Evolutionary conservation across 23 tunicate genomes (phyloP).

Genomic region (Corella eumyota): DNA sequence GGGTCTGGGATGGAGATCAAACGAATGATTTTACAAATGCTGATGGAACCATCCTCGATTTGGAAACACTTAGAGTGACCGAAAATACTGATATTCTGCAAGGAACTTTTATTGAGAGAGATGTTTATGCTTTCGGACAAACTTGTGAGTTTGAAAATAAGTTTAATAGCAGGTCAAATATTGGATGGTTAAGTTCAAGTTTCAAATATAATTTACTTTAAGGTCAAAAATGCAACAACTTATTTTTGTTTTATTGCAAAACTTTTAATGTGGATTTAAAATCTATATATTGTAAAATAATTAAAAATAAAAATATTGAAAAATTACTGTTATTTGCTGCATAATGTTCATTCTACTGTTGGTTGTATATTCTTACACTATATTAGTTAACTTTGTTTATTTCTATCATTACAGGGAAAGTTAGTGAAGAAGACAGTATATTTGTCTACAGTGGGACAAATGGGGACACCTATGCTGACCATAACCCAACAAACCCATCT

Average conservation of each 20-base stretch:
- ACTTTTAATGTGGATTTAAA: too few species aligned
- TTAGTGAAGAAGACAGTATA: background rate
- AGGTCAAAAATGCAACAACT: too few species aligned
- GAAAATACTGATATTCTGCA: slow-evolving; percentile 3
- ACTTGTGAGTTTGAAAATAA: background rate
- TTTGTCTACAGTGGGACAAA: background rate
- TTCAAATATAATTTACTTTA: too few species aligned
- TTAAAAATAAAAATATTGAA: too few species aligned
- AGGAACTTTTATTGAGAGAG: background rate
- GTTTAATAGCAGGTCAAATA: background rate
- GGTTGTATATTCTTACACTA: too few species aligned
- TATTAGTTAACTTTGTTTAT: too few species aligned
- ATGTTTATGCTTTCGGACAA: slow-evolving; percentile 3
- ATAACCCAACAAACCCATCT: slow-evolving; percentile 31
- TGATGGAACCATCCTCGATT: background rate
- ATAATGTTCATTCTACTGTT: too few species aligned
- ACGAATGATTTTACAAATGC: background rate
- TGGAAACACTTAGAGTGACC: background rate
- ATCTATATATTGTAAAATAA: too few species aligned
- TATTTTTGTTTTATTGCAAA: too few species aligned
- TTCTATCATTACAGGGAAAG: too few species aligned
- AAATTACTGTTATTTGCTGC: too few species aligned
- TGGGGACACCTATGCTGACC: slow-evolving; percentile 13
- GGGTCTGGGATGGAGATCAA: slow-evolving; percentile 1
- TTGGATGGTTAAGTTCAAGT: too few species aligned